Conservation (phyloP, 1,140 invertebrate species). For the Rhyacophila brunnea region DNA sequence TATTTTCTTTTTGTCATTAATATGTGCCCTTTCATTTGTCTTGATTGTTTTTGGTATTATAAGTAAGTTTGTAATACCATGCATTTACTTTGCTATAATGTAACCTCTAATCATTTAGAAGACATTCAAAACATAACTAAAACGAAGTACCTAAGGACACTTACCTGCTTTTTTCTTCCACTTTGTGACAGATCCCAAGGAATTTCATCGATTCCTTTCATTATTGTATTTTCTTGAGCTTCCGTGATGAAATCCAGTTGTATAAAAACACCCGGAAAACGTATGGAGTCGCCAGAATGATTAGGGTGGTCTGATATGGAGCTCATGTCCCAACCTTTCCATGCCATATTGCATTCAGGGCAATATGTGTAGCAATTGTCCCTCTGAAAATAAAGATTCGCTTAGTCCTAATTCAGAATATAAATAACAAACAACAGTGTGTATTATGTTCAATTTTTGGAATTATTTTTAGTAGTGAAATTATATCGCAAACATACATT, state of each 20-base stretch:
- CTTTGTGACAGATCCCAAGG: slow-evolving; percentile 94
- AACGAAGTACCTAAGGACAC: too few relatives aligned
- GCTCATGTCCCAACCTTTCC: slow-evolving; percentile 67
- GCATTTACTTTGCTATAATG: too few relatives aligned
- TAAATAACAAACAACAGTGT: neutral
- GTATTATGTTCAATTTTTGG: neutral
- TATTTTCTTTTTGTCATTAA: too few relatives aligned
- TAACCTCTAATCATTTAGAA: too few relatives aligned
- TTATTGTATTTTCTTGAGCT: slow-evolving; percentile 69
- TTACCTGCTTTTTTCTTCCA: slow-evolving; percentile 91
- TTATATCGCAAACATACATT: slow-evolving; percentile 32
- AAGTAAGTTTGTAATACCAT: too few relatives aligned
- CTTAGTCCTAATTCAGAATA: neutral
- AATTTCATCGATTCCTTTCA: slow-evolving; percentile 72
- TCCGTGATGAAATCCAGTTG: slow-evolving; percentile 71
- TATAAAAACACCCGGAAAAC: slow-evolving; percentile 71
- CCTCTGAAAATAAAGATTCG: slow-evolving; percentile 45
- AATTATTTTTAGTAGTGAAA: slow-evolving; percentile 10
- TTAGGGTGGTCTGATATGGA: slow-evolving; percentile 63
- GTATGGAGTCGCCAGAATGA: slow-evolving; percentile 60
- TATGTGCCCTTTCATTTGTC: too few relatives aligned
- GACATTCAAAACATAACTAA: too few relatives aligned
- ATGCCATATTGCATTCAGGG: slow-evolving; percentile 70
- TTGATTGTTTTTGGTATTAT: too few relatives aligned
- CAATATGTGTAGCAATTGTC: slow-evolving; percentile 72